Percentiles rank a stretch among this genome's conserved stretches.
These are phyloP conservation scores for Zaprionus kolodkinae DNA, from an alignment of 1,140 invertebrate species.

Conservation along the genomic window DNA sequence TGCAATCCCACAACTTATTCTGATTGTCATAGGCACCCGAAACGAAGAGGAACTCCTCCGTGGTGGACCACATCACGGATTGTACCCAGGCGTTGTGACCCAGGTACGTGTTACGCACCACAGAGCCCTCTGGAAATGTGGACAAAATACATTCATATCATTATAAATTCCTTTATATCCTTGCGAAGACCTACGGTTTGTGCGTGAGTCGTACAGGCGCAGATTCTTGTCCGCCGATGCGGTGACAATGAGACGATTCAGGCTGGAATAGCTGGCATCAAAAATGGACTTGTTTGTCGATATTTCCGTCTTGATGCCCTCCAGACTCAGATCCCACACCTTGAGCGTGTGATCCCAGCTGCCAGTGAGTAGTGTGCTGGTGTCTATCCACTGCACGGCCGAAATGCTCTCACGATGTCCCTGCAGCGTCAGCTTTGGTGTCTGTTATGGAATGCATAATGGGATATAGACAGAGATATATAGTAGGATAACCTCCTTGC, in stretches of 20 bases:
- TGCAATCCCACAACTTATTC: constrained; percentile 97
- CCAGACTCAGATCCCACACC: constrained; percentile 96
- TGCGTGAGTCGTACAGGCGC: constrained; percentile 95
- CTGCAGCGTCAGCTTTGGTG: constrained; percentile 93
- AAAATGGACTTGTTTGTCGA: constrained; percentile 95
- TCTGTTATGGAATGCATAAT: constrained; percentile 85
- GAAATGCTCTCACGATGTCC: constrained; percentile 97
- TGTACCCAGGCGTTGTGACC: constrained; percentile 97
- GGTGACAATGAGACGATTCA: constrained; percentile 91
- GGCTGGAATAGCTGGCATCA: constrained; percentile 92
- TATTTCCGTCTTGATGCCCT: constrained; percentile 92
- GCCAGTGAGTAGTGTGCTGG: constrained; percentile 90
- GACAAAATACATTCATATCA: neutral
- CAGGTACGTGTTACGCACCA: constrained; percentile 94
- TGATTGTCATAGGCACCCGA: constrained; percentile 96
- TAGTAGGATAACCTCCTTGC: constrained; percentile 36
- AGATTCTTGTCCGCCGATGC: constrained; percentile 96
- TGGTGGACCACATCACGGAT: constrained; percentile 94
- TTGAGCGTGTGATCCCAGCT: constrained; percentile 98
- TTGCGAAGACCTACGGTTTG: constrained; percentile 87
- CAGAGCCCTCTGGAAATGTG: constrained; percentile 88
- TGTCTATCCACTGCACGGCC: constrained; percentile 92
- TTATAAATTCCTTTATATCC: neutral
- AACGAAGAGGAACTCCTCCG: constrained; percentile 93
- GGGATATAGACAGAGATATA: neutral